Percentiles rank a stretch among this genome's conserved stretches.
These are phyloP conservation scores for Antedon mediterranea DNA, from an alignment of 53 echinoderm and acorn worm species.

Conservation along the genomic window DNA sequence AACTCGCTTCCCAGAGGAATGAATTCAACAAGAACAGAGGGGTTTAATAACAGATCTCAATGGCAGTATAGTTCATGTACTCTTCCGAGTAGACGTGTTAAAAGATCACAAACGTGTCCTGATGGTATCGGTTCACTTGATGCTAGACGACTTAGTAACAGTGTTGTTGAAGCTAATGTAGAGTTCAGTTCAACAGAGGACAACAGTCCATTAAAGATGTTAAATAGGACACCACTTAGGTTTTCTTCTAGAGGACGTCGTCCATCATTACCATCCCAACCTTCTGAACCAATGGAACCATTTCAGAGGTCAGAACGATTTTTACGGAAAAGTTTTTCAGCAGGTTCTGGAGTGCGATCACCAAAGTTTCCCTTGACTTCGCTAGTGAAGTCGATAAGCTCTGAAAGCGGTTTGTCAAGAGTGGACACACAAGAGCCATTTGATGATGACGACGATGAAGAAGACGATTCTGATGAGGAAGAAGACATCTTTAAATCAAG, in stretches of 20 bases:
- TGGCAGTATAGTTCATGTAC: background rate
- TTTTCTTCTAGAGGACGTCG: background rate
- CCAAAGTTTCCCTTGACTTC: conserved; percentile 3
- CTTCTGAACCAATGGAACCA: background rate
- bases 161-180: background rate
- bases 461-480: conserved; percentile 24
- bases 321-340: background rate
- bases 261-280: background rate
- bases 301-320: background rate
- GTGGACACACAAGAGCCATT: background rate
- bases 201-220: background rate
- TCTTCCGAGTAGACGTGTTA: background rate
- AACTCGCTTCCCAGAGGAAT: background rate
- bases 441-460: background rate
- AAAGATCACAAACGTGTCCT: background rate
- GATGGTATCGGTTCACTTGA: background rate
- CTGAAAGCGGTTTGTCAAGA: conserved; percentile 24
- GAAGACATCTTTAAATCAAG: background rate
- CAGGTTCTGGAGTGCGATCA: background rate
- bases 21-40: background rate
- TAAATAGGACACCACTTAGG: background rate
- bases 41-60: background rate
- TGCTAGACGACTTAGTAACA: background rate
- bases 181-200: background rate
- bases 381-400: conserved; percentile 35